These are phyloP conservation scores for Ageneiosus marmoratus DNA, from an alignment of 2,113 vertebrate species.

Conservation along the genomic window DNA sequence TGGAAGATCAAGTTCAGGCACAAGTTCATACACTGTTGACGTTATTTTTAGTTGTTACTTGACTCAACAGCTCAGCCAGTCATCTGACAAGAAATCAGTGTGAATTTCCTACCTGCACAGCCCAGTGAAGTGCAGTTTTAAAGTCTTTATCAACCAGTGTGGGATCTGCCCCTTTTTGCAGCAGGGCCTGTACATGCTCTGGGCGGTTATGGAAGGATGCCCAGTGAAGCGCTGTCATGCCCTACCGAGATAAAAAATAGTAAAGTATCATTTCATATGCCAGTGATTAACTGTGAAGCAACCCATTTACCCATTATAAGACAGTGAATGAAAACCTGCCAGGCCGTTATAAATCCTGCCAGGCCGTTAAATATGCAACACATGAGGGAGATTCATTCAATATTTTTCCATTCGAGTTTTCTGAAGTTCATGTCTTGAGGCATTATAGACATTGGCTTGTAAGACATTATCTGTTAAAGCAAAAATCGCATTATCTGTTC, in stretches of 20 bases:
- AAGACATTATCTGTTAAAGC: neutral
- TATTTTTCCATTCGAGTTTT: neutral
- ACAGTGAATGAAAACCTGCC: neutral
- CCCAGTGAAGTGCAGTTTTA: conserved; percentile 88
- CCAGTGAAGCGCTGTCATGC: conserved; percentile 90
- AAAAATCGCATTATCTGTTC: neutral
- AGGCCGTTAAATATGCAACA: neutral
- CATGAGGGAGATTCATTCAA: neutral
- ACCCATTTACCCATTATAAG: neutral
- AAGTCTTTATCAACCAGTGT: conserved; percentile 88
- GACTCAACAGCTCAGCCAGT: neutral
- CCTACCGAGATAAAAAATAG: conserved; percentile 65
- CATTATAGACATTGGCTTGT: neutral
- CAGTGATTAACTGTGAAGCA: neutral
- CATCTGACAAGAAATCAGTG: neutral
- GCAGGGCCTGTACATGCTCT: conserved; percentile 79
- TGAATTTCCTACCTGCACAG: conserved; percentile 77
- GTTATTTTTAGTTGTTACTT: neutral
- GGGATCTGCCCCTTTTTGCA: conserved; percentile 83
- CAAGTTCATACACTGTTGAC: neutral
- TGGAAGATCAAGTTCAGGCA: neutral
- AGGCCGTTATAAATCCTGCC: neutral
- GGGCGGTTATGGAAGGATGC: conserved; percentile 86
- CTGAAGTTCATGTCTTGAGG: neutral
- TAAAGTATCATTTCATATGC: neutral